Conservation (phyloP, 2,888 invertebrate genomes). For the Agonopterix heracliana region DNA sequence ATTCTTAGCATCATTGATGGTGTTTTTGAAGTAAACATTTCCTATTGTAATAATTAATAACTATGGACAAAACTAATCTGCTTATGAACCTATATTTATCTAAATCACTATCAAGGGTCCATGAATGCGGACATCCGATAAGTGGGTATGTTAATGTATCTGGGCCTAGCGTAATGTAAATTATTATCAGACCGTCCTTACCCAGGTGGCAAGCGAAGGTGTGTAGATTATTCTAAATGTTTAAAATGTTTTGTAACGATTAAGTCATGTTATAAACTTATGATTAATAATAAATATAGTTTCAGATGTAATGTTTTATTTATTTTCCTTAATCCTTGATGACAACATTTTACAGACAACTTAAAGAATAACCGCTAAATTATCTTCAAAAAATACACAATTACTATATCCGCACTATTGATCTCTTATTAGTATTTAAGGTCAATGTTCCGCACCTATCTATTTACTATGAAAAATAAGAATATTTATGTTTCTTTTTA, state of each 20-base stretch:
- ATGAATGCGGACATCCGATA: constrained; percentile 8
- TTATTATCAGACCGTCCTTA: constrained; percentile 71
- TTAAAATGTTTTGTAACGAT: constrained; percentile 72
- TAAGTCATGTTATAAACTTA: constrained; percentile 75
- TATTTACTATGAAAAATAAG: too few relatives aligned
- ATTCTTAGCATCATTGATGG: too few relatives aligned
- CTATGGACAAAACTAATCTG: neutral
- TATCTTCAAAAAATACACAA: too few relatives aligned
- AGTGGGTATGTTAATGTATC: constrained; percentile 32
- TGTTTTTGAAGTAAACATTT: too few relatives aligned
- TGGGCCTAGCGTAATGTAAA: constrained; percentile 72
- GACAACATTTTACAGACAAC: too few relatives aligned
- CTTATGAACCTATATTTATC: neutral
- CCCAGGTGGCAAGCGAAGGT: constrained; percentile 67
- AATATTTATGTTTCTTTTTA: too few relatives aligned
- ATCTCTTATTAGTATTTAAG: too few relatives aligned
- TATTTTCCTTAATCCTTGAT: neutral
- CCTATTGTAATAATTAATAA: neutral
- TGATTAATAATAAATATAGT: constrained; percentile 73
- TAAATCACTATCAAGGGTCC: constrained; percentile 2
- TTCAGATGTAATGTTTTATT: constrained; percentile 48
- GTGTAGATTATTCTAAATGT: constrained; percentile 62
- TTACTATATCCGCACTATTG: too few relatives aligned
- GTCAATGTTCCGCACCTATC: too few relatives aligned
- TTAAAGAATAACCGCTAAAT: too few relatives aligned